Evolutionary conservation across 2,797 vertebrate genomes (phyloP).

Genomic region (Poecilia velifera): DNA sequence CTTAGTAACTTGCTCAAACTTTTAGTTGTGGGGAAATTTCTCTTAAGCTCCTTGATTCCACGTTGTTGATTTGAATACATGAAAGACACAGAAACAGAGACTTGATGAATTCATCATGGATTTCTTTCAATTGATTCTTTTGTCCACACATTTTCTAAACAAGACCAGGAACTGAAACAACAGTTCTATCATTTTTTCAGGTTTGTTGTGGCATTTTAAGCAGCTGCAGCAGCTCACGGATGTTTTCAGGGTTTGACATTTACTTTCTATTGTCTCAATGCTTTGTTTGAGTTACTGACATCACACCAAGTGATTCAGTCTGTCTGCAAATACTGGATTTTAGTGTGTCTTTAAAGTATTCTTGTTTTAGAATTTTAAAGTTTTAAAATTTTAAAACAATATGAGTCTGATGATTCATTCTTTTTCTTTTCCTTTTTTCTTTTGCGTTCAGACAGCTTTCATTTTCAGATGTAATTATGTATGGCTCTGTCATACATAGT

Average conservation of each 20-base stretch:
- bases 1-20: not conserved
- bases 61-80: not conserved
- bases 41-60: not conserved
- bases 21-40: not conserved
- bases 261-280: not conserved
- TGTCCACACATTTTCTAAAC: not conserved
- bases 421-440: not conserved
- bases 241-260: not conserved
- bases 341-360: not conserved
- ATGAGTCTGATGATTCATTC: not conserved
- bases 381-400: not conserved
- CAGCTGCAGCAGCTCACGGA: not conserved
- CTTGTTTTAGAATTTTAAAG: not conserved
- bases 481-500: not conserved
- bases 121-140: not conserved
- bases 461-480: not conserved
- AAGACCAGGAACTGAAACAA: not conserved
- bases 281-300: not conserved
- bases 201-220: not conserved
- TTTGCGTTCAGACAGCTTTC: not conserved
- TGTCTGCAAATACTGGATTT: not conserved
- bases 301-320: not conserved
- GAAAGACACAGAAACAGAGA: not conserved
- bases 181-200: not conserved
- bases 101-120: not conserved